phyloP scores from a whole-genome alignment of 2,888 invertebrate genomes.

The Drosophila monieri region DNA sequence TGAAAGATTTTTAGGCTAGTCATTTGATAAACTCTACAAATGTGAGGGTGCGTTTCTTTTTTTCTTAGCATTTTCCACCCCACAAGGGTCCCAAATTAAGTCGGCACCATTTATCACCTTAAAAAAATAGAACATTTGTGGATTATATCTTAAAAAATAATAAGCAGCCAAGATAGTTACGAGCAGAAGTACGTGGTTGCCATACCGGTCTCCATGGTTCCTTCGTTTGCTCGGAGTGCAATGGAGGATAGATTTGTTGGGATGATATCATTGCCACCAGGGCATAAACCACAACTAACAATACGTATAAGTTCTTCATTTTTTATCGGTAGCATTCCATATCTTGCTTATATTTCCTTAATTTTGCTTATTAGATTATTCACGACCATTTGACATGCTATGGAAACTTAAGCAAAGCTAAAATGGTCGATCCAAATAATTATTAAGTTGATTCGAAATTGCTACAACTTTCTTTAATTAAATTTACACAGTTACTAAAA shows the following conservation, averaged over 20 bases:
- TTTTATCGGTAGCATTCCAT: neutral
- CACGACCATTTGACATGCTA: neutral
- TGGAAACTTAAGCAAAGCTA: neutral
- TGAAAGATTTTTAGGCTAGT: too few relatives aligned
- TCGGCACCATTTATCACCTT: slow-evolving; percentile 10
- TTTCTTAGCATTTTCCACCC: neutral
- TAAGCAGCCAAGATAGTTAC: too few relatives aligned
- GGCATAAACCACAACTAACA: neutral
- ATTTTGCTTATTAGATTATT: neutral
- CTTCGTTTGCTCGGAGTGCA: too few relatives aligned
- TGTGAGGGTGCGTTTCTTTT: neutral
- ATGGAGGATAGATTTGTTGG: too few relatives aligned
- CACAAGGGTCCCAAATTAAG: neutral
- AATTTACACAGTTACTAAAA: too few relatives aligned
- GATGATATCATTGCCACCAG: neutral
- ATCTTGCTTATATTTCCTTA: neutral
- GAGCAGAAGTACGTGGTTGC: too few relatives aligned
- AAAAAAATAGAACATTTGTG: too few relatives aligned
- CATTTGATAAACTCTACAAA: neutral
- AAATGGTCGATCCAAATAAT: too few relatives aligned
- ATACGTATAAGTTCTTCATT: neutral
- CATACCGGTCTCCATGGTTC: too few relatives aligned
- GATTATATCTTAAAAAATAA: too few relatives aligned
- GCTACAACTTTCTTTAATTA: too few relatives aligned
- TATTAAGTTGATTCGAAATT: too few relatives aligned